Evolutionary conservation across 2,888 invertebrate genomes (phyloP).

Genomic region (Cordilura impudica): DNA sequence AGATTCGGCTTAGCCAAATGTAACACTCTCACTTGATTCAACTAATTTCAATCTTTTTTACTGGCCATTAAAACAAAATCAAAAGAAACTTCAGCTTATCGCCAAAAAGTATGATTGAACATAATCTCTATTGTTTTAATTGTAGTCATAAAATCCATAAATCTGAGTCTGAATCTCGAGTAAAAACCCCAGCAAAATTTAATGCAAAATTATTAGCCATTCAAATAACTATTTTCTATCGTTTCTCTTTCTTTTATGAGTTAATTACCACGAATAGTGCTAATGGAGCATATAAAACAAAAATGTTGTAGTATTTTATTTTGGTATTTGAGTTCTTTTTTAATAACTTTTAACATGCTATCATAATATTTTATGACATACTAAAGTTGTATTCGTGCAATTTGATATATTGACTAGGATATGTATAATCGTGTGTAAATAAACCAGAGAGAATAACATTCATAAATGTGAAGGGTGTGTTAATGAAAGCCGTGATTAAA

Average conservation of each 20-base stretch:
- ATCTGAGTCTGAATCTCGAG: too few species aligned
- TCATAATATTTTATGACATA: slow-evolving; percentile 14
- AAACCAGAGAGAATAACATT: background rate
- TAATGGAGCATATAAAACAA: slow-evolving; percentile 11
- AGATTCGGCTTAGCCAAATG: too few species aligned
- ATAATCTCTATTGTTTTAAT: too few species aligned
- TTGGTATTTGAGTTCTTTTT: background rate
- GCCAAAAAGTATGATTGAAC: too few species aligned
- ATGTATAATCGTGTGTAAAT: slow-evolving; percentile 25
- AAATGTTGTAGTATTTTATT: background rate
- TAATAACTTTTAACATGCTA: slow-evolving; percentile 16
- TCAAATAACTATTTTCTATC: background rate
- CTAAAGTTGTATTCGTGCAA: slow-evolving; percentile 12
- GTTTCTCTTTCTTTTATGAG: background rate
- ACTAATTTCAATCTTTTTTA: too few species aligned
- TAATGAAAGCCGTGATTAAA: slow-evolving; percentile 1
- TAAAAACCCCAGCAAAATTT: too few species aligned
- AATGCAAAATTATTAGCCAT: background rate
- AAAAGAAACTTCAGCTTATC: too few species aligned
- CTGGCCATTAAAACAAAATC: too few species aligned
- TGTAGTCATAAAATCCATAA: too few species aligned
- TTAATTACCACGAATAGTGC: slow-evolving; percentile 13
- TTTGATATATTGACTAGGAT: slow-evolving; percentile 9
- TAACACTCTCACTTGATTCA: too few species aligned
- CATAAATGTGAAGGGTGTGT: slow-evolving; percentile 11